These are phyloP conservation scores for Phataginus tricuspis DNA, from an alignment of 2,797 vertebrate species.

Conservation along the genomic window DNA sequence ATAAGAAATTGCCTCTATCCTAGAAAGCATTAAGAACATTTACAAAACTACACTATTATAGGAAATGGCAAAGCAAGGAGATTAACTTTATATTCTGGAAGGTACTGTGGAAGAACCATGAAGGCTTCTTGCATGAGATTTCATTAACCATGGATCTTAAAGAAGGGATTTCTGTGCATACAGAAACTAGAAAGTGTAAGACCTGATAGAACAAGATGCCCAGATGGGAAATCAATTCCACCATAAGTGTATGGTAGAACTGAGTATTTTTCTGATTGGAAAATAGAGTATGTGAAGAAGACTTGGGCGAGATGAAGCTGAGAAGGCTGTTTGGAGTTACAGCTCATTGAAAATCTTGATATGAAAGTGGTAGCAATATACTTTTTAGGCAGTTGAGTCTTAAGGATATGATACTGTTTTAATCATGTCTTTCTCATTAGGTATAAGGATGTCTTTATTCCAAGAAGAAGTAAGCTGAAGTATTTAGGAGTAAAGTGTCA, in stretches of 20 bases:
- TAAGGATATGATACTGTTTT: not conserved
- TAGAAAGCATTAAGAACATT: not conserved
- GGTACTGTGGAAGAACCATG: not conserved
- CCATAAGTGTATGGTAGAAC: not conserved
- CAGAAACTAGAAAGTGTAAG: not conserved
- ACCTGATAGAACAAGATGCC: not conserved
- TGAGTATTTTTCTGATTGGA: not conserved
- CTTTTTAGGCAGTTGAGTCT: not conserved
- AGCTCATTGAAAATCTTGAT: not conserved
- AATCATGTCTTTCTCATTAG: not conserved
- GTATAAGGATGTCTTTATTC: not conserved
- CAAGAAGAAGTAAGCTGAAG: not conserved
- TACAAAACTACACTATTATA: not conserved
- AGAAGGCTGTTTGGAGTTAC: not conserved
- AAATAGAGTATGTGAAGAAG: not conserved
- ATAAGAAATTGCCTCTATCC: not conserved
- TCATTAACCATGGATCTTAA: not conserved
- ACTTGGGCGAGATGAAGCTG: not conserved
- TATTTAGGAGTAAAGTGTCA: not conserved
- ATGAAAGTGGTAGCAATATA: not conserved
- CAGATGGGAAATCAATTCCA: not conserved
- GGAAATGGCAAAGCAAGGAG: not conserved
- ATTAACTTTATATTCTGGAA: not conserved
- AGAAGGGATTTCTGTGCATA: not conserved
- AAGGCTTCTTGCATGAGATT: not conserved